Conservation (phyloP, 2,797 vertebrate genomes). For the Anomalospiza imberbis region DNA sequence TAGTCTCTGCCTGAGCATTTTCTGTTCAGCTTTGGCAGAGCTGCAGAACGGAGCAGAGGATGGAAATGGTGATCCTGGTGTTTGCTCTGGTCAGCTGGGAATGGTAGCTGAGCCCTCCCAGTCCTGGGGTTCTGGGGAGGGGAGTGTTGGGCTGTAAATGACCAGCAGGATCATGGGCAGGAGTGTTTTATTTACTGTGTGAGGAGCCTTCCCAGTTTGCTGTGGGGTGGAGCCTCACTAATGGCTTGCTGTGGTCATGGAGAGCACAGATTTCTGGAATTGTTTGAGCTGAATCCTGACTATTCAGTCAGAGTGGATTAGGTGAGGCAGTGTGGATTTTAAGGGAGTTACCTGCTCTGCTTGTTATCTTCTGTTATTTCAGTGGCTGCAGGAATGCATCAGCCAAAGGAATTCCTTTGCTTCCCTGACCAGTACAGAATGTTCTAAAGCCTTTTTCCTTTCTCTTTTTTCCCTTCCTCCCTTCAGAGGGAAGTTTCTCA, state of each 20-base stretch:
- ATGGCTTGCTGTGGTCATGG: neutral
- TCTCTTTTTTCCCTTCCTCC: neutral
- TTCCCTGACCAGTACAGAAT: neutral
- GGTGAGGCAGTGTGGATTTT: neutral
- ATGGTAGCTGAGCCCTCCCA: neutral
- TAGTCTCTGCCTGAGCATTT: neutral
- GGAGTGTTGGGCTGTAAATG: neutral
- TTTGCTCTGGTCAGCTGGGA: neutral
- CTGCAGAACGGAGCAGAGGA: neutral
- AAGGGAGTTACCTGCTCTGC: neutral
- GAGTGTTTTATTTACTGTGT: rapidly evolving
- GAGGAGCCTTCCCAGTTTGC: neutral
- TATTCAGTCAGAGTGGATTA: neutral
- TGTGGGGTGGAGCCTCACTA: rapidly evolving
- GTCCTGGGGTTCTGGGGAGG: neutral
- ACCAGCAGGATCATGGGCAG: rapidly evolving
- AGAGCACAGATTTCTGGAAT: neutral
- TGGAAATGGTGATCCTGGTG: neutral
- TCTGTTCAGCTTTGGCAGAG: neutral
- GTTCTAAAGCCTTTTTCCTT: neutral
- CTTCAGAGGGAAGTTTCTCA: neutral
- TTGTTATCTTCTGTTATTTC: neutral
- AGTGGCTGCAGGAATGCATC: neutral
- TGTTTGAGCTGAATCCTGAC: neutral
- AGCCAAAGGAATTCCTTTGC: neutral